Evolutionary conservation across 2,888 invertebrate genomes (phyloP).

Genomic region (Podotricha telesiphe): DNA sequence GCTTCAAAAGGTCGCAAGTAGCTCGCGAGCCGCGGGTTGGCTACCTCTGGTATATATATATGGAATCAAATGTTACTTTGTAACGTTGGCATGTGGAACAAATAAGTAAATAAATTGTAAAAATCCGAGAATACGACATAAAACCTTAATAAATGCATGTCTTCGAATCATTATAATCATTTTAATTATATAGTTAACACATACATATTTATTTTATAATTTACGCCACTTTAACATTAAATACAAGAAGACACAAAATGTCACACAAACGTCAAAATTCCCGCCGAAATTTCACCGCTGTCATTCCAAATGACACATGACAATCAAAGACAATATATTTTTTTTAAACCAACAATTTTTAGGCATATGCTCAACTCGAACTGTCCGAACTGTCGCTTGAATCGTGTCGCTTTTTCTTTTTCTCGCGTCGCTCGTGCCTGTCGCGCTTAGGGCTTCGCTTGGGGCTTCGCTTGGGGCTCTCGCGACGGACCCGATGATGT

Average conservation of each 20-base stretch:
- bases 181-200: too few relatives aligned
- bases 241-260: slow-evolving; percentile 12
- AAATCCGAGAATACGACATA: too few relatives aligned
- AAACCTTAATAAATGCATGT: too few relatives aligned
- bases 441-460: slow-evolving; percentile 52
- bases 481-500: slow-evolving; percentile 76
- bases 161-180: too few relatives aligned
- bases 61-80: too few relatives aligned
- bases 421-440: slow-evolving; percentile 57
- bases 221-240: not conserved
- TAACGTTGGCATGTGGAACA: too few relatives aligned
- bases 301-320: slow-evolving; percentile 11
- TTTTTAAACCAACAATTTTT: slow-evolving; percentile 13
- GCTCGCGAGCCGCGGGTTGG: too few relatives aligned
- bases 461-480: slow-evolving; percentile 66
- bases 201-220: too few relatives aligned
- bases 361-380: slow-evolving; percentile 64
- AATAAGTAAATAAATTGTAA: too few relatives aligned
- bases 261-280: not conserved
- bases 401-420: slow-evolving; percentile 62
- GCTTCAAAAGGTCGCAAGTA: too few relatives aligned
- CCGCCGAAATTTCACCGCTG: not conserved
- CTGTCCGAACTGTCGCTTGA: slow-evolving; percentile 65
- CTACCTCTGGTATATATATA: too few relatives aligned
- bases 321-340: slow-evolving; percentile 27